Evolutionary conservation across 2,888 invertebrate genomes (phyloP), one percentile per base, ranked within the genome.

Genomic region (Mesochorus sp.): DNA sequence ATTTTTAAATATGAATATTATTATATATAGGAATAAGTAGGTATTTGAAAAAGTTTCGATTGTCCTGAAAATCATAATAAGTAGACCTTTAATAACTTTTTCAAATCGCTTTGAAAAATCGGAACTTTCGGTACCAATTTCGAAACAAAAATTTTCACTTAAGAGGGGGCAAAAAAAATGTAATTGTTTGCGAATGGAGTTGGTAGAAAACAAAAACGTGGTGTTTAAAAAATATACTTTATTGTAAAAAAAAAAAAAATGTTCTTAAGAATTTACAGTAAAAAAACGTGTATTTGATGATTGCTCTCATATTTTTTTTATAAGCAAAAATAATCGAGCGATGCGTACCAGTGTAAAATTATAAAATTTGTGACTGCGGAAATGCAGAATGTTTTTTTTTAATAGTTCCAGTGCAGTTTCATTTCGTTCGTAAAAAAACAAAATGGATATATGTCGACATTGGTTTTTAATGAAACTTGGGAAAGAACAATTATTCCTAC

Each of bases 181-280:
- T 3, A 8, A 19, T 2, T 17, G 17, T 21, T 8, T 17, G 17
- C 57, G n/a, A 64, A 24, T 53, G 19, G 3, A 72, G 67, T 37
- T 55, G 57, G 31, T 37, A 12, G 26, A 72, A 14, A 85, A 88
- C 76, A 86, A 73, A 82, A 77, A 72, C 19, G 68, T 28, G 2
- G 37, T 8, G 61, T 76, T 59, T 47, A 57, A 57, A 71, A 74
- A 66, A 73, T 57, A 66, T 66, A 53, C 64, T 67, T 67, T 51
- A 61, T 51, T 53, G 24, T 1, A 44, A 34, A 21, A 53, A 51
- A 79, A 70, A 74, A 51, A 59, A 86, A 12, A 12, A 66, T 47
- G 59, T 42, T 19, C 21, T 21, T 10, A 49, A 66, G 53, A 67
- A 82, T 79, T 77, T 66, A 75, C 62, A 71, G 42, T 76, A 49